Percentiles rank a stretch among this genome's conserved stretches.
phyloP scores from a whole-genome alignment of 2,888 invertebrate genomes.

The Macropis europaea region DNA sequence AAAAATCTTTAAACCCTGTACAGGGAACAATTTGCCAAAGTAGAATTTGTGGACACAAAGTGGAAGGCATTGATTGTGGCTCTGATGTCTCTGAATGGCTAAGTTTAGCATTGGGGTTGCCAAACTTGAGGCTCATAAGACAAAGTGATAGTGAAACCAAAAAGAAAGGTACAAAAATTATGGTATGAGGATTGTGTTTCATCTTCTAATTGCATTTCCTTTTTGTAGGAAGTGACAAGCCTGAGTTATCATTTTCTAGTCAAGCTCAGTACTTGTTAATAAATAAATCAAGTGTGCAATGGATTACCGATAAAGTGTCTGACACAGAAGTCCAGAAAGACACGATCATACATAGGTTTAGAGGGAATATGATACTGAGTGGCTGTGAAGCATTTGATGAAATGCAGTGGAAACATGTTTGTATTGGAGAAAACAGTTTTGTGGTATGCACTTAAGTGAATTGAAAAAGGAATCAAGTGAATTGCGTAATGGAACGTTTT shows the following conservation, averaged over 20 bases:
- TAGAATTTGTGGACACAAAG: slow-evolving; percentile 91
- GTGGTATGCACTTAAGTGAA: slow-evolving; percentile 80
- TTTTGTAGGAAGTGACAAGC: slow-evolving; percentile 59
- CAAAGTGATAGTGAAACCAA: slow-evolving; percentile 78
- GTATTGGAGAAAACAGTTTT: slow-evolving; percentile 85
- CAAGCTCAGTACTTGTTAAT: slow-evolving; percentile 93
- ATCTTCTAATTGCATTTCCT: slow-evolving; percentile 2
- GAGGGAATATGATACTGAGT: slow-evolving; percentile 93
- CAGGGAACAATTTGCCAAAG: slow-evolving; percentile 85
- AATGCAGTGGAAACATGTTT: slow-evolving; percentile 85
- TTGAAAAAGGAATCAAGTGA: not conserved
- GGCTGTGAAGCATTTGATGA: slow-evolving; percentile 89
- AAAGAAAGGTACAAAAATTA: slow-evolving; percentile 28
- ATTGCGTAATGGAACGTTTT: too few species aligned
- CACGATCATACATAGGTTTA: slow-evolving; percentile 88
- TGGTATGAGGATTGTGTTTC: not conserved
- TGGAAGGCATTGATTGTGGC: slow-evolving; percentile 92
- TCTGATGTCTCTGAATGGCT: slow-evolving; percentile 91
- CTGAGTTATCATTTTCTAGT: slow-evolving; percentile 86
- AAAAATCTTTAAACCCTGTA: slow-evolving; percentile 63
- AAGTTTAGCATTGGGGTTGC: slow-evolving; percentile 85
- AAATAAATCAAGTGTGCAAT: slow-evolving; percentile 88
- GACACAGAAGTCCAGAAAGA: slow-evolving; percentile 81
- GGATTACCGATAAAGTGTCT: slow-evolving; percentile 84
- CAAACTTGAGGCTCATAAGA: slow-evolving; percentile 86